Evolutionary conservation across 1,140 invertebrate species (phyloP), one percentile per base, ranked within the genome.

Genomic region (Tyrophagus putrescentiae): DNA sequence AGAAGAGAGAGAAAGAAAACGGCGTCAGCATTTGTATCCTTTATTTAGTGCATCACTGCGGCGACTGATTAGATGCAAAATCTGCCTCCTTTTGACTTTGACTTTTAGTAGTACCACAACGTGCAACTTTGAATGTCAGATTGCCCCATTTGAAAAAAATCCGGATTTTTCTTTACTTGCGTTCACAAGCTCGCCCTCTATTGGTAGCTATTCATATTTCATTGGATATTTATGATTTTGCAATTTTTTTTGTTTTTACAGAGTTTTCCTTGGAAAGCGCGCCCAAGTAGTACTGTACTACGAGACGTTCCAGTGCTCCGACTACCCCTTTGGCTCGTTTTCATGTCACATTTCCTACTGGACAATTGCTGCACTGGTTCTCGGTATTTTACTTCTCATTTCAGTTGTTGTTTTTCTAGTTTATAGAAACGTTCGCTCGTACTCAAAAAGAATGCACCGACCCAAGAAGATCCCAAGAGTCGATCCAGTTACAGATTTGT

Each of bases 221-320:
- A 42, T n/a, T 42, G 18, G 41, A 42, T 3, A 42, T 48, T 21
- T 9, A 21, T 52, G 27, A 2, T n/a, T 16, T 2, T 9, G 27
- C 9, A 3, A n/a, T n/a, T n/a, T 52, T 52, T 52, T 52, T 52
- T 4, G 3, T 33, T 54, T 54, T 54, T 3, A 18, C 52, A 54
- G 52, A 54, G 13, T 27, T 13, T 54, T 54, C 39, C 31, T 31
- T 16, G 25, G n/a, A n/a, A 54, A 54, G 39, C 52, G 52, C 39
- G 52, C 32, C 11, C 13, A 54, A 54, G 52, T 54, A 13, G 25
- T 54, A 16, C 25, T 31, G 3, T 54, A 54, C 13, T 54, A 54
- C 13, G 52, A 54, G 27, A 21, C 52, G 39, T 54, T 54, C 27
- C 52, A 32, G 2, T 54, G 52, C 27, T 9, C 32, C 21, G 25